These are phyloP conservation scores for Pyrocephalus nanus DNA, from an alignment of 2,797 vertebrate species.

Conservation along the genomic window DNA sequence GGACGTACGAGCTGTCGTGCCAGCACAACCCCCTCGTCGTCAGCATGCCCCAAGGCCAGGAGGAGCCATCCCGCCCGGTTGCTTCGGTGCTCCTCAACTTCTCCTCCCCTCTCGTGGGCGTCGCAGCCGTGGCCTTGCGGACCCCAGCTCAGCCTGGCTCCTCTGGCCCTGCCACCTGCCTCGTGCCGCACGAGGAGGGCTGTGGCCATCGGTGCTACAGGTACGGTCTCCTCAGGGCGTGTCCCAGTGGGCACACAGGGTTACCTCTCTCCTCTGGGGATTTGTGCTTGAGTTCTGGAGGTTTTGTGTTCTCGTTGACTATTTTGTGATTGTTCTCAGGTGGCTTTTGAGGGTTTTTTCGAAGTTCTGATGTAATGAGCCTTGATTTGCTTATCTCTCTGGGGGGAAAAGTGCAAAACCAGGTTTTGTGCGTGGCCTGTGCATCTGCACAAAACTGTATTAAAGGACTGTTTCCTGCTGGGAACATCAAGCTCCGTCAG, in stretches of 20 bases:
- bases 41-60: conserved; percentile 79
- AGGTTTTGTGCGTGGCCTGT: background rate
- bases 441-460: background rate
- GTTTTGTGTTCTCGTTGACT: background rate
- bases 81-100: conserved; percentile 84
- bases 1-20: conserved; percentile 86
- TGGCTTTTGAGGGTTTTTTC: background rate
- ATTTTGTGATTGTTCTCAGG: background rate
- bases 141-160: conserved; percentile 79
- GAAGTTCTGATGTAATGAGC: background rate
- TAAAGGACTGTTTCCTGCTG: background rate
- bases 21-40: conserved; percentile 87
- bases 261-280: background rate
- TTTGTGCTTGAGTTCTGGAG: background rate
- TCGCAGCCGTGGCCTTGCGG: conserved; percentile 86
- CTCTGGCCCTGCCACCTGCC: conserved; percentile 49
- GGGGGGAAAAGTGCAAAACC: background rate
- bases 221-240: conserved; percentile 6
- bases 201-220: conserved; percentile 75
- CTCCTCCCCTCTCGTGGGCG: conserved; percentile 84
- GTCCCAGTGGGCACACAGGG: accelerated
- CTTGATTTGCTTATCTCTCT: background rate
- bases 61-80: conserved; percentile 71
- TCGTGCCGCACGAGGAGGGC: conserved; percentile 76
- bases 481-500: background rate